Conservation (phyloP, 2,888 invertebrate genomes). For the Apocheima hispidaria region DNA sequence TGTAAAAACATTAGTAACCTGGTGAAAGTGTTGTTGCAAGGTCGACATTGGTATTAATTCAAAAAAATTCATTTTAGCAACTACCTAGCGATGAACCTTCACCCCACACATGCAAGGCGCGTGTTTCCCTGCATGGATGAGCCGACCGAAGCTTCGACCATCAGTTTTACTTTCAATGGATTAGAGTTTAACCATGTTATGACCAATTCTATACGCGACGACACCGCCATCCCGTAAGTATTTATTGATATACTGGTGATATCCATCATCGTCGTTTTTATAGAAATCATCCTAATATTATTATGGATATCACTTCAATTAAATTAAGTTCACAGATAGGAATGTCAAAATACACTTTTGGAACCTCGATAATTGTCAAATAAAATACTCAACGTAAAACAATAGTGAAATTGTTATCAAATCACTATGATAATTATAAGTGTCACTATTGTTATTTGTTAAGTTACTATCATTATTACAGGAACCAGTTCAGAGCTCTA, state of each 20-base stretch:
- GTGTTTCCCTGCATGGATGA: constrained; percentile 92
- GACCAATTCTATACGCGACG: constrained; percentile 62
- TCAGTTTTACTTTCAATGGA: constrained; percentile 71
- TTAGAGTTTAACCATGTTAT: constrained; percentile 59
- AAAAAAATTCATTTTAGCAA: constrained; percentile 62
- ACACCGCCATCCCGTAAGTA: constrained; percentile 61
- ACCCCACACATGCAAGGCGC: constrained; percentile 86
- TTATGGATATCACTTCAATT: too few relatives aligned
- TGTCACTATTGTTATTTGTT: too few relatives aligned
- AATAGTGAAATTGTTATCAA: too few relatives aligned
- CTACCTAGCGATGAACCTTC: constrained; percentile 87
- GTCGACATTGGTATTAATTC: background rate
- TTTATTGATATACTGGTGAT: too few relatives aligned
- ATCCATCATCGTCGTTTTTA: background rate
- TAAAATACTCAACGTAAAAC: too few relatives aligned
- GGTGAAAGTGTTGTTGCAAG: too few relatives aligned
- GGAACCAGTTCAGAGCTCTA: constrained; percentile 61
- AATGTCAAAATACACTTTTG: too few relatives aligned
- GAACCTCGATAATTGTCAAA: too few relatives aligned
- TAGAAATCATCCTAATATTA: too few relatives aligned
- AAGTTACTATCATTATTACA: constrained; percentile 49
- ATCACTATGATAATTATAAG: too few relatives aligned
- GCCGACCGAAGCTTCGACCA: constrained; percentile 71
- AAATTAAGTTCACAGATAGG: too few relatives aligned
- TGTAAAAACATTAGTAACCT: too few relatives aligned